Base-by-base conservation (phyloP, 2,113 vertebrate species). In the Gulo gulo region DNA sequence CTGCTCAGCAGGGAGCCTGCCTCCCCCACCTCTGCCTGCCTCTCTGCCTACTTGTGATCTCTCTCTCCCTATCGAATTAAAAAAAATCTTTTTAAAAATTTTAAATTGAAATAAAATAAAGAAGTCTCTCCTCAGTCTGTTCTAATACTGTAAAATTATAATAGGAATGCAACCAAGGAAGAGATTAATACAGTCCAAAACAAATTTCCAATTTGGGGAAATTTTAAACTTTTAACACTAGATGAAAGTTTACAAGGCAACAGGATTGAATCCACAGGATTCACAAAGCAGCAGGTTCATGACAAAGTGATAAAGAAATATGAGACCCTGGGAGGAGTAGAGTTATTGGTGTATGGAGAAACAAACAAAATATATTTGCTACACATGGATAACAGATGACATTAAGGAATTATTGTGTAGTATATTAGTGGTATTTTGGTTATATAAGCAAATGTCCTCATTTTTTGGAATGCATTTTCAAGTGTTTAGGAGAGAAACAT, bases 371-470 rank as follows among this genome's bases (percentile, higher is more conserved):
- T 57, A 61, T 76, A 39, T 61, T 88, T 88, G 52, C 36, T 95
- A 94, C 23, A 86, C 9, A 59, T 36, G 11, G 74, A 67, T 86
- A 92, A 92, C 15, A 94, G 26, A 57, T 84, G 83, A 73, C 71
- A 97, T 42, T 83, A 78, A 69, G n/a, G 61, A 94, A 76, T 80
- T 61, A 80, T 15, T 80, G 18, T 85, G 1, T n/a, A 89, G 45
- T 88, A 18, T 6, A 85, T n/a, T 7, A 85, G 73, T 80, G 45
- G 20, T 69, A 82, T 67, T 87, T 65, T 87, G 76, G 34, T 91
- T 65, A 73, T 55, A 74, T 84, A 92, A 95, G 45, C 78, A 90
- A 97, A 89, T 81, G 15, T 36, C 29, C 47, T 93, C 59, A 86
- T 45, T 59, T 92, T 86, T 93, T 96, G 29, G 47, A 80, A 92